Percentiles rank a stretch among this genome's conserved stretches.
phyloP scores from a whole-genome alignment of 2,888 invertebrate species.

The Molanna angustata region DNA sequence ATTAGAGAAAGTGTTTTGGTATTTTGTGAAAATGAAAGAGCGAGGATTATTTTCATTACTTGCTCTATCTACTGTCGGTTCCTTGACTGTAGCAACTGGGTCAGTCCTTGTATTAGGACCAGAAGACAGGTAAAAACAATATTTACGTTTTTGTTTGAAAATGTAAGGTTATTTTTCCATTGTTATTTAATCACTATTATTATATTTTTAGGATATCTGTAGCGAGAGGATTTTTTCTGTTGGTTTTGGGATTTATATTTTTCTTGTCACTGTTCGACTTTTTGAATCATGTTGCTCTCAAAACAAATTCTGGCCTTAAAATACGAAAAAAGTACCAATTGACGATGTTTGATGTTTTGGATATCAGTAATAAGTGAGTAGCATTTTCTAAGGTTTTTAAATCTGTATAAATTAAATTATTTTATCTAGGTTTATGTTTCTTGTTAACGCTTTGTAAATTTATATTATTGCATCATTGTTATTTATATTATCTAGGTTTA shows the following conservation, averaged over 20 bases:
- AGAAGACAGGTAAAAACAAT: constrained; percentile 45
- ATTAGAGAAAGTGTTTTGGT: too few relatives aligned
- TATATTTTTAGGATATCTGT: constrained; percentile 53
- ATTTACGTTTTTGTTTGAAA: not conserved
- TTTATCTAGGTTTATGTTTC: too few relatives aligned
- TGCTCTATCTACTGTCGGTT: constrained; percentile 42
- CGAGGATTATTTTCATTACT: constrained; percentile 43
- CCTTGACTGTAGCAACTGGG: constrained; percentile 44
- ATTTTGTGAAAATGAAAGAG: constrained; percentile 46
- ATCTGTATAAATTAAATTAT: too few relatives aligned
- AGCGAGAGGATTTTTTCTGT: constrained; percentile 59
- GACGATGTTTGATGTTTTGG: constrained; percentile 64
- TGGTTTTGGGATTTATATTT: constrained; percentile 63
- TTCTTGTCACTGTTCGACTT: constrained; percentile 66
- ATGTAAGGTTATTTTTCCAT: not conserved
- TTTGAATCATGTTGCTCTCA: constrained; percentile 59
- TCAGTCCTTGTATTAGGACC: constrained; percentile 50
- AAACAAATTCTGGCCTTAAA: constrained; percentile 57
- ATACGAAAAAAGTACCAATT: constrained; percentile 64
- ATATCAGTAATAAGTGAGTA: constrained; percentile 73
- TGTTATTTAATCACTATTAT: constrained; percentile 1
- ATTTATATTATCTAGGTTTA: too few relatives aligned
- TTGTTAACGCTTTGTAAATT: too few relatives aligned
- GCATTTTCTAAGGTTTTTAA: too few relatives aligned
- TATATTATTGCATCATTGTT: too few relatives aligned